These are phyloP conservation scores for Nipponacmea schrenckii DNA, from an alignment of 2,888 invertebrate genomes.

Conservation along the genomic window DNA sequence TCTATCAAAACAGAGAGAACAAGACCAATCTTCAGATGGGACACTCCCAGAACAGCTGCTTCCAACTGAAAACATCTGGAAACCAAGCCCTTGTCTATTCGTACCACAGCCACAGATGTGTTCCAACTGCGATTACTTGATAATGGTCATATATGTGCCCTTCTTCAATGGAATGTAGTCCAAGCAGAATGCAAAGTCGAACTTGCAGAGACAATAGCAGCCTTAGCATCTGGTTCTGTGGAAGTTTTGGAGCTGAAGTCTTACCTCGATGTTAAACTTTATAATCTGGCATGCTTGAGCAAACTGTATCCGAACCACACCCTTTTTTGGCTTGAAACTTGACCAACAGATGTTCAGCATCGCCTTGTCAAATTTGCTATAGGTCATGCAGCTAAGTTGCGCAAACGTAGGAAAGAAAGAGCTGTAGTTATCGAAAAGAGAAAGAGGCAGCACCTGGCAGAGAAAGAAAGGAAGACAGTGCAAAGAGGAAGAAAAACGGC, in stretches of 20 bases:
- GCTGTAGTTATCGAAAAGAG: not conserved
- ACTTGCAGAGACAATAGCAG: constrained; percentile 1
- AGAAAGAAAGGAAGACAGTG: not conserved
- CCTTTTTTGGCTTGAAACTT: not conserved
- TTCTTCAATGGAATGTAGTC: not conserved
- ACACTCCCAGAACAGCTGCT: not conserved
- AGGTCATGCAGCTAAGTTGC: not conserved
- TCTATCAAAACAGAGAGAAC: constrained; percentile 3
- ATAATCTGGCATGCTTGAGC: not conserved
- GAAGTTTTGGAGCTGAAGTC: not conserved
- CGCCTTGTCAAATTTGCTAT: not conserved
- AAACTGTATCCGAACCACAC: not conserved
- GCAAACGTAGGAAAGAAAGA: not conserved
- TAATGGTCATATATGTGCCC: not conserved
- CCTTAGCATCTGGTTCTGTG: not conserved
- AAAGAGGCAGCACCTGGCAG: constrained; percentile 1
- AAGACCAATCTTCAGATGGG: constrained; percentile 5
- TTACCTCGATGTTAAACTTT: constrained; percentile 1
- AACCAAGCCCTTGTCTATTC: not conserved
- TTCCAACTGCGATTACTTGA: not conserved
- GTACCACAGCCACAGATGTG: not conserved
- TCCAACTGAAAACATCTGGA: not conserved
- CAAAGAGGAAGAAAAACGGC: not conserved
- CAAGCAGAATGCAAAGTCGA: not conserved
- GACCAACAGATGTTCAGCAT: not conserved